A percentile compares a stretch with the other conserved stretches of the same genome.
phyloP scores from a whole-genome alignment of 2,113 vertebrate genomes.

The Petroica traversi region DNA sequence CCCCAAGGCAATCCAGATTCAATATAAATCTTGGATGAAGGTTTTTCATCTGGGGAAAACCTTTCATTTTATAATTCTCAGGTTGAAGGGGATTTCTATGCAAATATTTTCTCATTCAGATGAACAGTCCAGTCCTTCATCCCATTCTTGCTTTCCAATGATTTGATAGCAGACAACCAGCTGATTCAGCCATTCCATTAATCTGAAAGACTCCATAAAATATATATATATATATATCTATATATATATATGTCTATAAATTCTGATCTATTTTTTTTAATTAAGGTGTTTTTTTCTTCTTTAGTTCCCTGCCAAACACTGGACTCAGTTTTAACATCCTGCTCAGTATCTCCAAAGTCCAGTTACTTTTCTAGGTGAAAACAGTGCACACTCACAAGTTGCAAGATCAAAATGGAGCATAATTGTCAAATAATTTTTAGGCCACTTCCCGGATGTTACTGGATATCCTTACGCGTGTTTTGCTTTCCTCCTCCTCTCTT shows the following conservation, averaged over 20 bases:
- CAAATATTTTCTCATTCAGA: neutral
- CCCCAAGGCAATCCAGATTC: neutral
- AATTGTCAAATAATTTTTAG: neutral
- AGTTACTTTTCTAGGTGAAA: too few species aligned
- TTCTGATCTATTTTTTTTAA: too few species aligned
- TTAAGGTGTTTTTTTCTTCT: fast-evolving
- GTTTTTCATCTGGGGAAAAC: neutral
- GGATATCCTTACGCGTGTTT: neutral
- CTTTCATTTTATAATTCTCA: neutral
- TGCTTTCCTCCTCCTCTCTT: neutral
- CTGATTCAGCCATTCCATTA: neutral
- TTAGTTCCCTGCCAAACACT: too few species aligned
- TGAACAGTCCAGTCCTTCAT: neutral
- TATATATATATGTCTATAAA: too few species aligned
- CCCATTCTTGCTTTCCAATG: neutral
- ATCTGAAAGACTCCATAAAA: neutral
- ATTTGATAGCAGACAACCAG: neutral
- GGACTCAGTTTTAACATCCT: too few species aligned
- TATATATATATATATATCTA: too few species aligned
- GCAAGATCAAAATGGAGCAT: neutral
- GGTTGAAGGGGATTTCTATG: neutral
- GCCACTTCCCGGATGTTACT: neutral
- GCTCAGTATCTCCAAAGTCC: too few species aligned
- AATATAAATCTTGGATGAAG: neutral
- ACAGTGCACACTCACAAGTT: neutral